A percentile compares a stretch with the other conserved stretches of the same genome.
Evolutionary conservation across 2,113 vertebrate genomes (phyloP).

Genomic region (Coptodon rendalli): DNA sequence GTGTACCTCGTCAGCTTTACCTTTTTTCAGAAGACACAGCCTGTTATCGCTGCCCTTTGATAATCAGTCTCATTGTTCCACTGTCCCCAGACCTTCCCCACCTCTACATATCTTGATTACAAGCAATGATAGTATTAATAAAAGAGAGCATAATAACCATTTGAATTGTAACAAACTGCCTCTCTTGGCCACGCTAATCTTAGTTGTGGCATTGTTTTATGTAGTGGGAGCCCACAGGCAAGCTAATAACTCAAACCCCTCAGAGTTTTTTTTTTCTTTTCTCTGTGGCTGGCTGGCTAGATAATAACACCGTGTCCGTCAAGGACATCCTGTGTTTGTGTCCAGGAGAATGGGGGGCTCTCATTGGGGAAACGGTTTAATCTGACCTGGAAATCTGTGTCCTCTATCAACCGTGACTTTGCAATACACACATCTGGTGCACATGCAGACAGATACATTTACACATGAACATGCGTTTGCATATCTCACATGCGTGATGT

Average conservation of each 20-base stretch:
- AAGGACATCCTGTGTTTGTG: slow-evolving; percentile 99
- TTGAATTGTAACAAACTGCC: slow-evolving; percentile 65
- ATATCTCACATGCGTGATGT: not conserved
- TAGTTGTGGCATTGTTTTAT: slow-evolving; percentile 86
- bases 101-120: slow-evolving; percentile 63
- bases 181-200: slow-evolving; percentile 82
- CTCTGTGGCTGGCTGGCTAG: slow-evolving; percentile 71
- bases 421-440: slow-evolving; percentile 28
- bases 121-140: slow-evolving; percentile 73
- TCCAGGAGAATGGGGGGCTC: slow-evolving; percentile 84
- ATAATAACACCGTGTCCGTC: slow-evolving; percentile 85
- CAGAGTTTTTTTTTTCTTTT: slow-evolving; percentile 34
- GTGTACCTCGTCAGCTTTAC: slow-evolving; percentile 52
- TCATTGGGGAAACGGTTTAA: slow-evolving; percentile 75
- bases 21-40: slow-evolving; percentile 60
- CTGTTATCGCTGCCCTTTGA: slow-evolving; percentile 64
- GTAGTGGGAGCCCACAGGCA: slow-evolving; percentile 64
- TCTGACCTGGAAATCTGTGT: slow-evolving; percentile 76
- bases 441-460: slow-evolving; percentile 26
- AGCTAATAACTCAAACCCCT: slow-evolving; percentile 84
- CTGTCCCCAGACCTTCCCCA: slow-evolving; percentile 62
- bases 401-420: slow-evolving; percentile 70
- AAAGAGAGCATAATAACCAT: slow-evolving; percentile 64
- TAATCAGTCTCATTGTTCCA: slow-evolving; percentile 72
- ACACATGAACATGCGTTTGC: not conserved